A percentile compares a stretch with the other conserved stretches of the same genome.
Evolutionary conservation across 2,797 vertebrate species (phyloP).

Genomic region (Leptoclinus maculatus): DNA sequence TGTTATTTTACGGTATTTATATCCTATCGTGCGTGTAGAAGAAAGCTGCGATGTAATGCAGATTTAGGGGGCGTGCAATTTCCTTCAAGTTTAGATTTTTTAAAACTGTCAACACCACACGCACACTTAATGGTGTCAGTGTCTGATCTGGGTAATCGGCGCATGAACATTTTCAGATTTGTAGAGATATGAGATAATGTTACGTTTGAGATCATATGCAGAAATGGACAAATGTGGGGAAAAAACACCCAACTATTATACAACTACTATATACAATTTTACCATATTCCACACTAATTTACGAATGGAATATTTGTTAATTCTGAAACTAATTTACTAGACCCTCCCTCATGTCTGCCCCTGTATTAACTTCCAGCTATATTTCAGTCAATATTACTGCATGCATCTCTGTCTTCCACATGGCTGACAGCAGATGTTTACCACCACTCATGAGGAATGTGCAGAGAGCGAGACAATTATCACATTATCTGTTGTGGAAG

Average conservation of each 20-base stretch:
- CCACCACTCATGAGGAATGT: constrained; percentile 48
- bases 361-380: constrained; percentile 12
- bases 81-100: constrained; percentile 1
- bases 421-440: constrained; percentile 54
- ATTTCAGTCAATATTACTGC: not conserved
- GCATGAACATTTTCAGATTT: not conserved
- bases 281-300: not conserved
- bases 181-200: not conserved
- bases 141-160: not conserved
- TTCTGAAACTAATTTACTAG: not conserved
- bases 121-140: not conserved
- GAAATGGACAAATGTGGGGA: not conserved
- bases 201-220: not conserved
- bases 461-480: constrained; percentile 25
- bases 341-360: not conserved
- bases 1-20: constrained; percentile 21
- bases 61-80: not conserved
- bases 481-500: constrained; percentile 34
- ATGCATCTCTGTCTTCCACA: constrained; percentile 9
- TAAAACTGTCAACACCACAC: not conserved
- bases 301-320: not conserved
- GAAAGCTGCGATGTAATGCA: not conserved
- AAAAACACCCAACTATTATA: no score
- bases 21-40: not conserved
- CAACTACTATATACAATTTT: not conserved